phyloP scores from a whole-genome alignment of 2,888 invertebrate species.

The Luperina testacea region DNA sequence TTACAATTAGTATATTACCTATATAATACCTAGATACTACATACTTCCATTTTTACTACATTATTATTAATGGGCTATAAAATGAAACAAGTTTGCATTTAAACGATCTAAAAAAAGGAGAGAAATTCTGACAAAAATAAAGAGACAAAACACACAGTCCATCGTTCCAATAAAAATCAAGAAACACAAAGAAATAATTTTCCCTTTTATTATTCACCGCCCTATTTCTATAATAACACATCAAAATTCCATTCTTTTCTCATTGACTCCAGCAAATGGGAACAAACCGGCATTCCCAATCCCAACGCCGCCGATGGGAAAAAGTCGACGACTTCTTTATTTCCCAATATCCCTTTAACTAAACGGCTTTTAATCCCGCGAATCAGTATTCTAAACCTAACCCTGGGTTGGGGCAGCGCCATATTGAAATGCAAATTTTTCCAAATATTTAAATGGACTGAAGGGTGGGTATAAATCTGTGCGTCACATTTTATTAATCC shows the following conservation, averaged over 20 bases:
- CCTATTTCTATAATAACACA: constrained; percentile 44
- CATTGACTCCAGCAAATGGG: constrained; percentile 49
- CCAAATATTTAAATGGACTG: constrained; percentile 64
- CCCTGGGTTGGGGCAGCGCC: constrained; percentile 38
- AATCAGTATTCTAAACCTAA: constrained; percentile 67
- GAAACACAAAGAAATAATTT: constrained; percentile 21
- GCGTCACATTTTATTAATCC: constrained; percentile 61
- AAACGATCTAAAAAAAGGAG: neutral
- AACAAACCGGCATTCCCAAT: constrained; percentile 48
- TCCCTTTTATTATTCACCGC: constrained; percentile 26
- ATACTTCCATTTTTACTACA: no score
- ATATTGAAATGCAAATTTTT: constrained; percentile 65
- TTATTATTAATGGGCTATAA: no score
- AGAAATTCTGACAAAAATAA: neutral
- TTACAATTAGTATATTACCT: no score
- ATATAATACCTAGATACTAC: no score
- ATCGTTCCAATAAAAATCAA: neutral
- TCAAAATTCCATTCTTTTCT: constrained; percentile 56
- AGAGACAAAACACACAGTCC: neutral
- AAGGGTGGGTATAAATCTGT: constrained; percentile 46
- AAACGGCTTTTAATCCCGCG: constrained; percentile 60
- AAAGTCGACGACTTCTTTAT: constrained; percentile 59
- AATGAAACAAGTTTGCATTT: neutral
- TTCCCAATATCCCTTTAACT: constrained; percentile 64
- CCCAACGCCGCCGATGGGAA: constrained; percentile 41